Percentiles rank a stretch among this genome's conserved stretches.
phyloP scores from a whole-genome alignment of 2,888 invertebrate species.

The Cosmia pyralina region DNA sequence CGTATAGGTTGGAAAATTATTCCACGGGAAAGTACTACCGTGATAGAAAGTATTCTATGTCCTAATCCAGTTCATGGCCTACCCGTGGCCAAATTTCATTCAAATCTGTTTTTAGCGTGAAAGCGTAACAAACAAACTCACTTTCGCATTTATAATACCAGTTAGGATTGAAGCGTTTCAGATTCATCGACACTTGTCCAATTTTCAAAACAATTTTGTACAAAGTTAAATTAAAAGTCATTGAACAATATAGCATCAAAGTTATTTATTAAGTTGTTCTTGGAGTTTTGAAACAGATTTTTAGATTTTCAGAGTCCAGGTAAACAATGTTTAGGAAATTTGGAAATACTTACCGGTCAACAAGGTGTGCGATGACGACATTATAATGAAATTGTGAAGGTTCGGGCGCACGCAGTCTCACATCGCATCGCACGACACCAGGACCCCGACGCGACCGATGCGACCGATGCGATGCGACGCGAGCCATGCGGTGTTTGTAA shows the following conservation, averaged over 20 bases:
- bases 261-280: constrained; percentile 22
- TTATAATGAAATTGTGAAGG: neutral
- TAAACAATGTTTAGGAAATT: constrained; percentile 17
- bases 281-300: constrained; percentile 8
- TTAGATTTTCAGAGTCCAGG: neutral
- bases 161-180: neutral
- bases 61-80: too few species aligned
- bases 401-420: neutral
- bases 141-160: too few species aligned
- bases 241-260: constrained; percentile 31
- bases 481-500: neutral
- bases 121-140: too few species aligned
- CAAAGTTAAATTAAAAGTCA: constrained; percentile 25
- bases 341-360: neutral
- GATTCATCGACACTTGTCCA: constrained; percentile 13
- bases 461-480: neutral
- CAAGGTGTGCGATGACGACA: neutral
- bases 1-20: too few species aligned
- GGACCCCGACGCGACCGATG: neutral
- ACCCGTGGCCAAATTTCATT: too few species aligned
- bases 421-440: neutral
- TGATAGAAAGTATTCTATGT: too few species aligned
- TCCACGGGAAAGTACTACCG: too few species aligned
- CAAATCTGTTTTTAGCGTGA: too few species aligned
- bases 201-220: constrained; percentile 28